Conservation (phyloP, 2,113 vertebrate species). For the Nipponia nippon region DNA sequence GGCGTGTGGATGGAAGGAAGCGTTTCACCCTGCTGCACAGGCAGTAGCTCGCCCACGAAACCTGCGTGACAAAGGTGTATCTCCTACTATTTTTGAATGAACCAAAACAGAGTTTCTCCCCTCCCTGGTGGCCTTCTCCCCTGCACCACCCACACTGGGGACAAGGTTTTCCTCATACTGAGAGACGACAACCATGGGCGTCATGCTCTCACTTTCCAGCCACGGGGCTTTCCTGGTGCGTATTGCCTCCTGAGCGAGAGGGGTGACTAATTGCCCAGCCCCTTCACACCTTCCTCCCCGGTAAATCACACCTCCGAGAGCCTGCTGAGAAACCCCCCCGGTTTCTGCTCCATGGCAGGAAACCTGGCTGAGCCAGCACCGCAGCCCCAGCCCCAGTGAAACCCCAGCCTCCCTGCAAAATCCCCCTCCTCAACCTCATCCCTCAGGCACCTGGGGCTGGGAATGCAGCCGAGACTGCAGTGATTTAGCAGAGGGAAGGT, state of each 20-base stretch:
- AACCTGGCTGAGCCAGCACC: fast-evolving
- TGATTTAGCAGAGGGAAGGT: not conserved
- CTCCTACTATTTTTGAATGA: too few species aligned
- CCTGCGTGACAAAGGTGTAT: fast-evolving
- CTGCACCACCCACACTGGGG: fast-evolving
- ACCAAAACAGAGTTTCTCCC: not conserved
- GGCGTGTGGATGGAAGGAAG: not conserved
- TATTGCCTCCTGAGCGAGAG: fast-evolving
- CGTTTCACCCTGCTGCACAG: fast-evolving
- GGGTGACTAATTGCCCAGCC: not conserved
- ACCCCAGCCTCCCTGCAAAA: not conserved
- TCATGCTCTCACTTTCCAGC: fast-evolving
- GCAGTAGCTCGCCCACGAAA: not conserved
- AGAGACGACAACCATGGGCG: fast-evolving
- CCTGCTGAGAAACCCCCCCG: not conserved
- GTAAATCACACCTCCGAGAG: too few species aligned
- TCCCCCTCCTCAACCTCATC: fast-evolving
- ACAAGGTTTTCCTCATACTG: fast-evolving
- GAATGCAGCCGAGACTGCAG: fast-evolving
- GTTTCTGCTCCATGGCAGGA: not conserved
- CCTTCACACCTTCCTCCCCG: not conserved
- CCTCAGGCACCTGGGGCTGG: too few species aligned
- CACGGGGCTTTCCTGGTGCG: fast-evolving
- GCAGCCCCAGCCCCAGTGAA: not conserved
- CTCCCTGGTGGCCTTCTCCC: not conserved